These are phyloP conservation scores for Pharmacophagus antenor DNA, from an alignment of 2,888 invertebrate genomes.

Conservation along the genomic window DNA sequence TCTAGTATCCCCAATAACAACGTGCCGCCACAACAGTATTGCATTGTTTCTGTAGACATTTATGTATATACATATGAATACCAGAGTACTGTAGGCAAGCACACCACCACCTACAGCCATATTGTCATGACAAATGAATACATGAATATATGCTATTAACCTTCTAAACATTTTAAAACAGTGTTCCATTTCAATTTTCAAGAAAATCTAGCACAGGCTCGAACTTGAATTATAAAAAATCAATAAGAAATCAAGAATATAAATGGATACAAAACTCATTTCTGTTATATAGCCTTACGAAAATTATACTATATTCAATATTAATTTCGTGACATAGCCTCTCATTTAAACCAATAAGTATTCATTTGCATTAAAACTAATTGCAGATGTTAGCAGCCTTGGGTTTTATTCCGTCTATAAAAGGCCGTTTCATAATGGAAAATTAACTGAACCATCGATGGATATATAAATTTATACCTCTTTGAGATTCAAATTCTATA, in stretches of 20 bases:
- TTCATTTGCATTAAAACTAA: slow-evolving; percentile 62
- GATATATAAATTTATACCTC: slow-evolving; percentile 13
- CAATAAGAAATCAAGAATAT: neutral
- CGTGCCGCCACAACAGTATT: too few relatives aligned
- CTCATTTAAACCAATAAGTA: neutral
- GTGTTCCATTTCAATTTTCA: neutral
- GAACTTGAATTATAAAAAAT: neutral
- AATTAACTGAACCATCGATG: slow-evolving; percentile 35
- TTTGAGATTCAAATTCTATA: slow-evolving; percentile 13
- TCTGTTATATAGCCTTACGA: neutral
- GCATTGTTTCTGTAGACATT: too few relatives aligned
- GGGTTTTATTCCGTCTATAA: slow-evolving; percentile 46
- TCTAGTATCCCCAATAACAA: too few relatives aligned
- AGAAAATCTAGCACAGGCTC: neutral
- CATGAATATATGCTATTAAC: too few relatives aligned
- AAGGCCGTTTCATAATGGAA: slow-evolving; percentile 63
- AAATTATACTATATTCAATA: neutral
- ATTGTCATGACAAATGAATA: too few relatives aligned
- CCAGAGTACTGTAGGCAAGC: too few relatives aligned
- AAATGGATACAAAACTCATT: neutral
- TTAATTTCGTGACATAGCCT: neutral
- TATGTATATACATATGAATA: too few relatives aligned
- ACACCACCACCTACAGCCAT: too few relatives aligned
- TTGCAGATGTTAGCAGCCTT: slow-evolving; percentile 52
- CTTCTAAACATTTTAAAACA: too few relatives aligned